Conservation (phyloP, 1,140 invertebrate species). For the Gonioctena quinquepunctata region DNA sequence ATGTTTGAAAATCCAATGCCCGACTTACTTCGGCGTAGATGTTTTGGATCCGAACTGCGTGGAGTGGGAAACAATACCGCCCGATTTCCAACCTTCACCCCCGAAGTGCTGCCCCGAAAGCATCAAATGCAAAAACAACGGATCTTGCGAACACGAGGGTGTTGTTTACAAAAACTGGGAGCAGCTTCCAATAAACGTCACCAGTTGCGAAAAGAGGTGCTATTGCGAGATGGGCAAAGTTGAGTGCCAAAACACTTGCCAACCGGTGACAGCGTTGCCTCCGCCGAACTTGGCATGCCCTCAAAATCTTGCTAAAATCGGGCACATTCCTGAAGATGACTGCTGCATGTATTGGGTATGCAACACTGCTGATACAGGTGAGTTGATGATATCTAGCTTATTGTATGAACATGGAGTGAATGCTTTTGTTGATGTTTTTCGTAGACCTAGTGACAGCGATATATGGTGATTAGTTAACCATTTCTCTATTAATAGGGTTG, state of each 20-base stretch:
- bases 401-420: no score
- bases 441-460: no score
- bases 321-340: constrained; percentile 74
- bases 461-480: no score
- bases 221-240: constrained; percentile 85
- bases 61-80: constrained; percentile 79
- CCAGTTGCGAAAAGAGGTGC: constrained; percentile 82
- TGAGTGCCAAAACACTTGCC: constrained; percentile 79
- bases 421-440: no score
- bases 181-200: constrained; percentile 62
- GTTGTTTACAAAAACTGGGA: constrained; percentile 64
- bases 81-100: constrained; percentile 69
- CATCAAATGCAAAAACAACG: constrained; percentile 76
- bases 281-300: constrained; percentile 74
- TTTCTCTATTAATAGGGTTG: no score
- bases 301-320: constrained; percentile 64
- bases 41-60: constrained; percentile 81
- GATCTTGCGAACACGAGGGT: constrained; percentile 73
- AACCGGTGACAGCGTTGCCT: constrained; percentile 72
- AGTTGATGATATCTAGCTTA: no score
- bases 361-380: constrained; percentile 36
- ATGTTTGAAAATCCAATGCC: constrained; percentile 80
- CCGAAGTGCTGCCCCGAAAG: constrained; percentile 83
- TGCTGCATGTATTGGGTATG: constrained; percentile 81
- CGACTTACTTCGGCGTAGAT: constrained; percentile 79